phyloP scores from a whole-genome alignment of 2,888 invertebrate species.

The Drosophila demipolita region DNA sequence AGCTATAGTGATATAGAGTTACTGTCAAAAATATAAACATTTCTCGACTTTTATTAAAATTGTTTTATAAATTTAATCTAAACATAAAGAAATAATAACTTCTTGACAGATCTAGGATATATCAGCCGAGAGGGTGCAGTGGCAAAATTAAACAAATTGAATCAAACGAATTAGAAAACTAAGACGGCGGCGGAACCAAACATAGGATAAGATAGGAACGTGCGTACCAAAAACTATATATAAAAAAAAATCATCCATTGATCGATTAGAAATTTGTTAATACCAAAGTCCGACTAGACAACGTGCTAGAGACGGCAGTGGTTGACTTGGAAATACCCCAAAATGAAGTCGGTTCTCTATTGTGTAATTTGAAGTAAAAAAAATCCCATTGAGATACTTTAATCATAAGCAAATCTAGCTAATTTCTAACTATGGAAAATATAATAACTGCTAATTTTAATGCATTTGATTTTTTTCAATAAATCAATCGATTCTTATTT shows the following conservation, averaged over 20 bases:
- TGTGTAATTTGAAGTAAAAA: not conserved
- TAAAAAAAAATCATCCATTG: not conserved
- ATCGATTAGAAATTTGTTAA: slow-evolving; percentile 19
- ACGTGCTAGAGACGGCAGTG: not conserved
- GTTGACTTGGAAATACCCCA: not conserved
- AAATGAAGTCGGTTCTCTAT: not conserved
- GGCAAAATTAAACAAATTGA: slow-evolving; percentile 5
- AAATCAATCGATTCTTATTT: no score
- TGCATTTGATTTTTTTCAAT: no score
- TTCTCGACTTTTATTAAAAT: not conserved
- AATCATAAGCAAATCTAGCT: not conserved
- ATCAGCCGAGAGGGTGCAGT: not conserved
- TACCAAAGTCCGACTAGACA: slow-evolving; percentile 19
- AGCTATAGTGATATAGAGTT: not conserved
- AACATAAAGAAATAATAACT: no score
- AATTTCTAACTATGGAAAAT: no score
- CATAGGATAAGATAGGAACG: slow-evolving; percentile 32
- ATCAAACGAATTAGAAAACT: slow-evolving; percentile 1
- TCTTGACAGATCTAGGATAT: no score
- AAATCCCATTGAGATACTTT: not conserved
- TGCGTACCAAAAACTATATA: not conserved
- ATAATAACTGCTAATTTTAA: no score
- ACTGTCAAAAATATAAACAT: not conserved
- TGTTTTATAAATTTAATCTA: not conserved
- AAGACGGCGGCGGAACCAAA: not conserved